A percentile compares a stretch with the other conserved stretches of the same genome.
Conservation (phyloP, 2,113 vertebrate genomes). For the Hippocampus mohnikei region DNA sequence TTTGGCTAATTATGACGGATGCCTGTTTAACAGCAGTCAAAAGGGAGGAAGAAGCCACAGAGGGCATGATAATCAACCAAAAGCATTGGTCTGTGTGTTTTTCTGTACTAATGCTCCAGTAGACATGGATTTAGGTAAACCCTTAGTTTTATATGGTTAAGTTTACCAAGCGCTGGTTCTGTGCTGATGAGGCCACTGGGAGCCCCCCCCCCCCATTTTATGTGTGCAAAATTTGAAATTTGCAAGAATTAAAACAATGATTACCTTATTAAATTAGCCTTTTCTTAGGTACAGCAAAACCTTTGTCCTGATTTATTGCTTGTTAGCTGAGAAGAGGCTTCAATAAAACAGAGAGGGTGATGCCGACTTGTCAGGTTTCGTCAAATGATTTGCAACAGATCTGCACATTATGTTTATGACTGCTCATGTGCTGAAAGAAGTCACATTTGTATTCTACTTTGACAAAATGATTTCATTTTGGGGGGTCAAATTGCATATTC, state of each 20-base stretch:
- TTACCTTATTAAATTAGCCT: slow-evolving; percentile 28
- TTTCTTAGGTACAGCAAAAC: slow-evolving; percentile 40
- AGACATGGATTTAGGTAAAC: slow-evolving; percentile 16
- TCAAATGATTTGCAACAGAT: slow-evolving; percentile 41
- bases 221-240: slow-evolving; percentile 29
- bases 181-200: slow-evolving; percentile 44
- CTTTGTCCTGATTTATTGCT: slow-evolving; percentile 63
- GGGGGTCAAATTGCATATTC: slow-evolving; percentile 15
- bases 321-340: slow-evolving; percentile 53
- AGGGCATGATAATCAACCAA: slow-evolving; percentile 38
- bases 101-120: background rate
- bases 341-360: slow-evolving; percentile 48
- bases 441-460: slow-evolving; percentile 25
- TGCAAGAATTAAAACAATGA: slow-evolving; percentile 35
- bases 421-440: slow-evolving; percentile 13
- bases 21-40: slow-evolving; percentile 26
- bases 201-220: slow-evolving; percentile 15
- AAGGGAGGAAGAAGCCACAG: slow-evolving; percentile 3
- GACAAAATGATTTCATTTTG: slow-evolving; percentile 18
- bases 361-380: slow-evolving; percentile 49
- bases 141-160: slow-evolving; percentile 25
- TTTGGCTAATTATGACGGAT: slow-evolving; percentile 55
- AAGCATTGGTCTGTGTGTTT: slow-evolving; percentile 11
- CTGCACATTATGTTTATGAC: slow-evolving; percentile 33
- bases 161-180: slow-evolving; percentile 23